These are phyloP conservation scores for Anoplius nigerrimus DNA, from an alignment of 2,888 invertebrate species.

Conservation along the genomic window DNA sequence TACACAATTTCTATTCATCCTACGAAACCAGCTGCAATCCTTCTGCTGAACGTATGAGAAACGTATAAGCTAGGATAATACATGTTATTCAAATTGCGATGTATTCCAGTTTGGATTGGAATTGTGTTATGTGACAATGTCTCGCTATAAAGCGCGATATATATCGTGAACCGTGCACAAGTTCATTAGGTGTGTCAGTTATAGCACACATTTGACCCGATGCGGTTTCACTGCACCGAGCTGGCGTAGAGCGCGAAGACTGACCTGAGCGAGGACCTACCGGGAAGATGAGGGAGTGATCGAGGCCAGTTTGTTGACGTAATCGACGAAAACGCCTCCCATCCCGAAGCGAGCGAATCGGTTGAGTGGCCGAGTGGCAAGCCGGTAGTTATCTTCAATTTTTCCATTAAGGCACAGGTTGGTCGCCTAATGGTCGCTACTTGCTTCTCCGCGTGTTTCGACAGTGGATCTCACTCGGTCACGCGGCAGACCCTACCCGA, in stretches of 20 bases:
- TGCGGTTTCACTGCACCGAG: no score
- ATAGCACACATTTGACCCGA: no score
- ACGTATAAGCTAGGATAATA: no score
- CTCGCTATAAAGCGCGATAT: no score
- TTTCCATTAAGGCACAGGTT: slow-evolving; percentile 66
- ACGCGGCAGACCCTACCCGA: slow-evolving; percentile 30
- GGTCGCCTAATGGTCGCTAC: slow-evolving; percentile 64
- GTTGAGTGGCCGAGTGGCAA: slow-evolving; percentile 60
- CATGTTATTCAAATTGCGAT: no score
- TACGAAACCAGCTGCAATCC: no score
- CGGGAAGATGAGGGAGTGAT: slow-evolving; percentile 35
- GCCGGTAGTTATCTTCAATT: slow-evolving; percentile 65
- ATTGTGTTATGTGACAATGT: no score
- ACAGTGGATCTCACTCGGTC: slow-evolving; percentile 54
- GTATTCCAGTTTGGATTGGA: no score
- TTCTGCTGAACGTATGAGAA: no score
- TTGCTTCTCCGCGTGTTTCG: slow-evolving; percentile 54
- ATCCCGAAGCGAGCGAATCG: slow-evolving; percentile 51
- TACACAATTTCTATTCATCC: no score
- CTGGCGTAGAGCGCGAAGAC: not conserved
- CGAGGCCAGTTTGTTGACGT: slow-evolving; percentile 59
- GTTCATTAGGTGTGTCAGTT: no score
- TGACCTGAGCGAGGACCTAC: not conserved
- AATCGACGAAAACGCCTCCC: slow-evolving; percentile 58
- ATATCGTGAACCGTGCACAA: no score